Conservation (phyloP, 1,140 invertebrate genomes). For the Habropoda laboriosa region DNA sequence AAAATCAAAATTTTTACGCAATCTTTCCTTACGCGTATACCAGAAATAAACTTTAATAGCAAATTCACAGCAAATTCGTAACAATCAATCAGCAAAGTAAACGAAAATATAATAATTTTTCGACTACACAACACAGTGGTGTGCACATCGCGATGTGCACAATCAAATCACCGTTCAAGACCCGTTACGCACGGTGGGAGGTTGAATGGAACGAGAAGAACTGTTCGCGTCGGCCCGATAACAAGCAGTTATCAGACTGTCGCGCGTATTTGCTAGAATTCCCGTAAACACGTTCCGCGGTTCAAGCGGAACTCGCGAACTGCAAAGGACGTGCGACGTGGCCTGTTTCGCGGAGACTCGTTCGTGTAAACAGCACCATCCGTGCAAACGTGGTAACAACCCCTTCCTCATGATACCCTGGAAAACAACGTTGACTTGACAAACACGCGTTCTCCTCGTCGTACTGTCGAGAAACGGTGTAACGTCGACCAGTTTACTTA, state of each 20-base stretch:
- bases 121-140: too few species aligned
- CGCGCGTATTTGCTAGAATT: background rate
- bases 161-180: background rate
- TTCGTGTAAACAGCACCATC: conserved; percentile 44
- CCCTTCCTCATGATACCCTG: conserved; percentile 26
- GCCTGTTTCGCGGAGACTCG: conserved; percentile 11
- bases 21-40: too few species aligned
- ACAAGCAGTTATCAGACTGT: conserved; percentile 10
- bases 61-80: too few species aligned
- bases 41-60: too few species aligned
- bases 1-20: too few species aligned
- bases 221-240: background rate
- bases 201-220: conserved; percentile 9
- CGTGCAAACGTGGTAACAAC: conserved; percentile 46
- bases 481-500: background rate
- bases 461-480: background rate
- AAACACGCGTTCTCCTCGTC: conserved; percentile 31
- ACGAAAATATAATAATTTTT: too few species aligned
- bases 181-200: too few species aligned
- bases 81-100: too few species aligned
- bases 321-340: background rate
- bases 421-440: conserved; percentile 51
- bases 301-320: background rate
- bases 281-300: conserved; percentile 9
- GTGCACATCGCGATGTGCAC: background rate